These are phyloP conservation scores for Palythoa caribaeorum DNA, from an alignment of 92 coral and sea anemone genomes.

Conservation along the genomic window DNA sequence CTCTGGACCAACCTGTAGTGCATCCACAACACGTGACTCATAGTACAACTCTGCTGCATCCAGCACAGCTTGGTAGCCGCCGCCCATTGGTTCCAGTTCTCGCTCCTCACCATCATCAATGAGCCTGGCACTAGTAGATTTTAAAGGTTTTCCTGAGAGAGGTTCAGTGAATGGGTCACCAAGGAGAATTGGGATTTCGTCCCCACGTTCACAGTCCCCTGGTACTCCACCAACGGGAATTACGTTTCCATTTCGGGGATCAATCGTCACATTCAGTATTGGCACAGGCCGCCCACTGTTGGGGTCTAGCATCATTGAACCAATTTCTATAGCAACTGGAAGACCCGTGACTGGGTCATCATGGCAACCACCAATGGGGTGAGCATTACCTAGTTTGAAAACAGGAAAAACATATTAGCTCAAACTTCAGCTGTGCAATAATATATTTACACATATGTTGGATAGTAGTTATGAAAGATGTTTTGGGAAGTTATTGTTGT, in stretches of 20 bases:
- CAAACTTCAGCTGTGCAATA: background rate
- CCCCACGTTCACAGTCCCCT: conserved; percentile 92
- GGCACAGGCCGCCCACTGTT: conserved; percentile 95
- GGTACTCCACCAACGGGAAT: conserved; percentile 95
- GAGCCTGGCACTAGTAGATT: conserved; percentile 90
- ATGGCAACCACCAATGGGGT: conserved; percentile 98
- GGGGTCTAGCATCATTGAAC: conserved; percentile 97
- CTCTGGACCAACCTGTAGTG: conserved; percentile 58
- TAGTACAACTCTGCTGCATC: conserved; percentile 95
- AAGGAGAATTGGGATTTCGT: conserved; percentile 87
- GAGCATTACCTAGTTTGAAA: conserved; percentile 78
- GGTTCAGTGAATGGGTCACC: conserved; percentile 93
- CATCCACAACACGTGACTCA: conserved; percentile 93
- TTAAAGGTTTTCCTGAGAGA: conserved; percentile 87
- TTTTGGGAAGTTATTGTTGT: background rate
- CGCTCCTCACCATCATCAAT: conserved; percentile 92
- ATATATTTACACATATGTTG: background rate
- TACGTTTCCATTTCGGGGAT: conserved; percentile 87
- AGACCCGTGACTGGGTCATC: conserved; percentile 95
- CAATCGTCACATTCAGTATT: conserved; percentile 86
- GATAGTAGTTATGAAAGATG: background rate
- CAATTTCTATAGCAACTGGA: conserved; percentile 98
- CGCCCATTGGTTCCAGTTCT: conserved; percentile 97
- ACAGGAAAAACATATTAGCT: background rate
- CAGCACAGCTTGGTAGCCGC: conserved; percentile 91